Percentiles rank a stretch among this genome's conserved stretches.
These are phyloP conservation scores for Bellardia bayeri DNA, from an alignment of 2,888 invertebrate species.

Conservation along the genomic window DNA sequence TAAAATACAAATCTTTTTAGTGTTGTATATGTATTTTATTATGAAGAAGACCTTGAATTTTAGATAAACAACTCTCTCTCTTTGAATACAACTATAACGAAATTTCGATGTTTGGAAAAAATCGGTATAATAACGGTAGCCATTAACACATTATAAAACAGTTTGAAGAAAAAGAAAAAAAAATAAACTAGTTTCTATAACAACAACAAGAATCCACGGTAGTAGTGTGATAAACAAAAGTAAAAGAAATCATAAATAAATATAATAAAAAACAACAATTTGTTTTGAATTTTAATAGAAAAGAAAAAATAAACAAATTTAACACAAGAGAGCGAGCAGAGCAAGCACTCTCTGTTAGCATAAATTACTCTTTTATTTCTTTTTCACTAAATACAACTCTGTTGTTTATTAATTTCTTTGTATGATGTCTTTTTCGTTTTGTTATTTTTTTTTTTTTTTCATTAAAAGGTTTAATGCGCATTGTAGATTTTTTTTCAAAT, in stretches of 20 bases:
- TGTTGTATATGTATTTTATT: neutral
- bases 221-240: conserved; percentile 6
- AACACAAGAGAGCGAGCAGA: neutral
- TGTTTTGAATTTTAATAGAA: conserved; percentile 19
- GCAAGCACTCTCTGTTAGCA: neutral
- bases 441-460: neutral
- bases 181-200: conserved; percentile 24
- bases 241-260: neutral
- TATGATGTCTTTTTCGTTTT: conserved; percentile 22
- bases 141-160: neutral
- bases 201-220: neutral
- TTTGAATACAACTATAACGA: conserved; percentile 6
- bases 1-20: neutral
- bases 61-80: conserved; percentile 36
- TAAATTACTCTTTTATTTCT: neutral
- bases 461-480: conserved; percentile 45
- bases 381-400: conserved; percentile 34
- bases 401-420: conserved; percentile 50
- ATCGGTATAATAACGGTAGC: conserved; percentile 29
- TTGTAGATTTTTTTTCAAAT: neutral
- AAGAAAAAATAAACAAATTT: conserved; percentile 37
- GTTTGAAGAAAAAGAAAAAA: neutral
- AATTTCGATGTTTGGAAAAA: conserved; percentile 34
- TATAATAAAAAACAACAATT: neutral
- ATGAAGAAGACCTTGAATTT: conserved; percentile 27